Conservation (phyloP, 2,113 vertebrate species). For the Sinocyclocheilus anshuiensis region DNA sequence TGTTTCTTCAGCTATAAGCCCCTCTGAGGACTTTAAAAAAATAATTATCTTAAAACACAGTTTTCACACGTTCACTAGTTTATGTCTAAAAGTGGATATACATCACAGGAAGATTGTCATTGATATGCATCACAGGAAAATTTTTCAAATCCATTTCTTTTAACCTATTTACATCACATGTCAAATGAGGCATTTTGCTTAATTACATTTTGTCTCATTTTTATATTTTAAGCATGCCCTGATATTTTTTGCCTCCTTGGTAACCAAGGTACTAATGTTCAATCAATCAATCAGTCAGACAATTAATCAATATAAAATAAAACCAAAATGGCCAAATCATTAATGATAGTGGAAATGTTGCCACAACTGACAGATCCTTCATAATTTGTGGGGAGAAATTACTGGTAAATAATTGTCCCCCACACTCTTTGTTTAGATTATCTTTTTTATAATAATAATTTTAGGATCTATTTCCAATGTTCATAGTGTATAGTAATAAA, state of each 20-base stretch:
- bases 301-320: too few species aligned
- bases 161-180: neutral
- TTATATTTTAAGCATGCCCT: neutral
- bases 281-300: too few species aligned
- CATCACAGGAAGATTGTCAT: neutral
- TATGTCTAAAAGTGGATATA: neutral
- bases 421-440: too few species aligned
- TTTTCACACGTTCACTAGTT: neutral
- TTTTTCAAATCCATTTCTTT: neutral
- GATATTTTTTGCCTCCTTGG: neutral
- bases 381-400: too few species aligned
- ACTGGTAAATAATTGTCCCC: too few species aligned
- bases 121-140: neutral
- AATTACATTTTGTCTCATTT: too few species aligned
- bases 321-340: too few species aligned
- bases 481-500: neutral
- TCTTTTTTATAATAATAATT: too few species aligned
- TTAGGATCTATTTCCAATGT: neutral
- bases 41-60: neutral
- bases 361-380: too few species aligned
- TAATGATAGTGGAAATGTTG: too few species aligned
- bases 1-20: neutral
- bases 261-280: neutral
- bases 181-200: neutral
- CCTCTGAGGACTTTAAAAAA: neutral